These are phyloP conservation scores for Piscicola geometra DNA, from an alignment of 2,888 invertebrate genomes.

Conservation along the genomic window DNA sequence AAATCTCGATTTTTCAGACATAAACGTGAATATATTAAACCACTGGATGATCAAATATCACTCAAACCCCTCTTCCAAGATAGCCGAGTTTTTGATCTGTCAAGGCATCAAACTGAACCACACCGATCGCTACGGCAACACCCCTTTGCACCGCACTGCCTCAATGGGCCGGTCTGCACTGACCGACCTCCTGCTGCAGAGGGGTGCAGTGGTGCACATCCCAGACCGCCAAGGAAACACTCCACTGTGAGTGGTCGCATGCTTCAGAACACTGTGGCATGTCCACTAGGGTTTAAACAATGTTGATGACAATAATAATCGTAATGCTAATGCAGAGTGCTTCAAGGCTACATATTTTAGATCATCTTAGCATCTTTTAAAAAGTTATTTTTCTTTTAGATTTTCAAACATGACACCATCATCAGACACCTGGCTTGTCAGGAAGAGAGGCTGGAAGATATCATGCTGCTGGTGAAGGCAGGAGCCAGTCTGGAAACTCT, in stretches of 20 bases:
- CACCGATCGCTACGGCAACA: conserved; percentile 23
- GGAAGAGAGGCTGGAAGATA: conserved; percentile 22
- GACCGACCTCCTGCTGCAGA: neutral
- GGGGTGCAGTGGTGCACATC: neutral
- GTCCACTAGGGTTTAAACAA: neutral
- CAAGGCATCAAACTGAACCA: neutral
- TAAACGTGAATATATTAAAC: too few relatives aligned
- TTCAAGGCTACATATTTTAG: too few relatives aligned
- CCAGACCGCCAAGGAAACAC: conserved; percentile 28
- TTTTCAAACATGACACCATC: neutral
- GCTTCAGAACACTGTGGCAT: too few relatives aligned
- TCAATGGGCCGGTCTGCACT: conserved; percentile 9
- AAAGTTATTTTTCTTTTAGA: too few relatives aligned
- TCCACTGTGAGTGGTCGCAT: conserved; percentile 13
- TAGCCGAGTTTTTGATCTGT: conserved; percentile 20
- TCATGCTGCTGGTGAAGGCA: conserved; percentile 8
- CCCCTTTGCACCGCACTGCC: conserved; percentile 16
- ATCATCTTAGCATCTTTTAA: too few relatives aligned
- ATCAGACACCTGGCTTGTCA: conserved; percentile 31
- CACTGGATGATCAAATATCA: too few relatives aligned
- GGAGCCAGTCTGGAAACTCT: neutral
- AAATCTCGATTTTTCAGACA: too few relatives aligned
- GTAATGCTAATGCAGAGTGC: too few relatives aligned
- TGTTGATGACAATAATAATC: neutral
- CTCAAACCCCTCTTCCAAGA: conserved; percentile 23